Evolutionary conservation across 53 echinoderm and acorn worm species (phyloP).

Genomic region (Holothuria scabra): DNA sequence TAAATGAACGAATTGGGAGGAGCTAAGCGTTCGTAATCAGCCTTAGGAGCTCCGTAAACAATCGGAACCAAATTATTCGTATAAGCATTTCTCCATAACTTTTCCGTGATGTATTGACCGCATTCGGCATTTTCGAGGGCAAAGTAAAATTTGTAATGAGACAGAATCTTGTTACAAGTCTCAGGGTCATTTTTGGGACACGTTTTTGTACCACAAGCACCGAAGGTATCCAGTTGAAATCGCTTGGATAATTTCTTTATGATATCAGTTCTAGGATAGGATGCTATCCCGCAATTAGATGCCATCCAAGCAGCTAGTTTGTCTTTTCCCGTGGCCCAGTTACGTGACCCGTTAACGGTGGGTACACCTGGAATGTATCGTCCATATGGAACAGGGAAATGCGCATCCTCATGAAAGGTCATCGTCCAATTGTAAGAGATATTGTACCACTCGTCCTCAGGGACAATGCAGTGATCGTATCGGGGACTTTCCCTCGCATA

Average conservation of each 20-base stretch:
- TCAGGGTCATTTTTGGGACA: conserved; percentile 49
- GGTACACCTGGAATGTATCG: conserved; percentile 26
- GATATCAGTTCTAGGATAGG: conserved; percentile 57
- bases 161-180: conserved; percentile 45
- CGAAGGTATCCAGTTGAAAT: conserved; percentile 63
- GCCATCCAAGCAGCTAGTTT: conserved; percentile 68
- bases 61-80: conserved; percentile 59
- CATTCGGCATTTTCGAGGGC: conserved; percentile 78
- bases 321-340: conserved; percentile 56
- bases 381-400: conserved; percentile 36
- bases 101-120: conserved; percentile 77
- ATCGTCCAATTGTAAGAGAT: conserved; percentile 58
- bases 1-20: conserved; percentile 81
- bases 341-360: not conserved
- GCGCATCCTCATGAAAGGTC: conserved; percentile 41
- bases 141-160: conserved; percentile 71
- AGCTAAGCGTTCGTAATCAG: conserved; percentile 67
- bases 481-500: conserved; percentile 41
- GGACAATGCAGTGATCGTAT: conserved; percentile 47
- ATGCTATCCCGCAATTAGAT: conserved; percentile 65
- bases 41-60: conserved; percentile 71
- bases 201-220: conserved; percentile 47
- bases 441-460: conserved; percentile 30
- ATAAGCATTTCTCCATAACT: conserved; percentile 72
- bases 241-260: conserved; percentile 56